Percentiles rank a stretch among this genome's conserved stretches.
Conservation (phyloP, 1,140 invertebrate genomes). For the Drosophila carrolli region DNA sequence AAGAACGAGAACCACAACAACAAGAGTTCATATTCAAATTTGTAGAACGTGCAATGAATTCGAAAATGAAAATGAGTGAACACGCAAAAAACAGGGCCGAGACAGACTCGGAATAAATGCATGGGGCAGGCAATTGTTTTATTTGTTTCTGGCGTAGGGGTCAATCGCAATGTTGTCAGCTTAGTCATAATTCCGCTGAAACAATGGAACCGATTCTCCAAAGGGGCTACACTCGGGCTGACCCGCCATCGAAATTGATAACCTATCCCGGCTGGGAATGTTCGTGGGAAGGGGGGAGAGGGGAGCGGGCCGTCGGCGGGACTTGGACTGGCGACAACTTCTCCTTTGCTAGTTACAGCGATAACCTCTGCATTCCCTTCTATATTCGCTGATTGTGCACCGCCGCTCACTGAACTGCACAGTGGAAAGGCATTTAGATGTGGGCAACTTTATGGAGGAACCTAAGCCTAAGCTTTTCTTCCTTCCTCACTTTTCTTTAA, state of each 20-base stretch:
- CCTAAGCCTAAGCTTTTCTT: conserved; percentile 24
- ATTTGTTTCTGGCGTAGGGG: conserved; percentile 49
- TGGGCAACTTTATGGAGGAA: not conserved
- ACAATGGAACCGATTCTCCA: conserved; percentile 58
- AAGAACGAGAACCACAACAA: conserved; percentile 23
- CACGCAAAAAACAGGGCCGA: conserved; percentile 44
- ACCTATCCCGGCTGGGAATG: conserved; percentile 36
- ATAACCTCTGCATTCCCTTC: conserved; percentile 60
- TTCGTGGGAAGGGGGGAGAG: not conserved
- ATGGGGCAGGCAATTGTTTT: conserved; percentile 52
- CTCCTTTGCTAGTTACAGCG: conserved; percentile 13
- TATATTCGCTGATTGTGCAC: conserved; percentile 45
- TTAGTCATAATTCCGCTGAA: conserved; percentile 68
- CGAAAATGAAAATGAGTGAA: conserved; percentile 72
- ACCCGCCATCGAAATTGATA: conserved; percentile 74
- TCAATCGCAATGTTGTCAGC: conserved; percentile 60
- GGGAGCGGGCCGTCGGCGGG: not conserved
- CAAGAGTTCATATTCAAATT: conserved; percentile 77
- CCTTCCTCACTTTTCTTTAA: conserved; percentile 16
- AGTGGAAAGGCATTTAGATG: not conserved
- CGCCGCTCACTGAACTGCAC: not conserved
- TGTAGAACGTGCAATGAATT: conserved; percentile 79
- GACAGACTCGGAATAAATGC: conserved; percentile 47
- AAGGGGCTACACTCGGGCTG: conserved; percentile 32
- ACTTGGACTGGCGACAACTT: conserved; percentile 54